phyloP scores from a whole-genome alignment of 1,140 invertebrate species.

The Zaprionus africanus region DNA sequence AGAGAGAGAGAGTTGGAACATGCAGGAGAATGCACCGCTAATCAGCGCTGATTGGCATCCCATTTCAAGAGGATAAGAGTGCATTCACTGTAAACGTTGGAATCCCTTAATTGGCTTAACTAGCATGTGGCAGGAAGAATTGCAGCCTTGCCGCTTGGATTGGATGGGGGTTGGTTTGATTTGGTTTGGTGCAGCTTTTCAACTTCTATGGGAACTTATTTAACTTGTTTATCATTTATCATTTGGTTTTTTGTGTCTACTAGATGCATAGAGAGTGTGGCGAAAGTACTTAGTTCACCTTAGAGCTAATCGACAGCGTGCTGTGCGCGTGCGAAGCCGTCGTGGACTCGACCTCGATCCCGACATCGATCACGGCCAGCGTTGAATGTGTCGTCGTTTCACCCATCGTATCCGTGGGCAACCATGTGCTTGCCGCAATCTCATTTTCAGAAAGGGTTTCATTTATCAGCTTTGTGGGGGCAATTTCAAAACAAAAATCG shows the following conservation, averaged over 20 bases:
- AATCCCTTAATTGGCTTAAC: constrained; percentile 53
- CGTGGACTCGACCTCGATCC: constrained; percentile 54
- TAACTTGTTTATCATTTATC: constrained; percentile 1
- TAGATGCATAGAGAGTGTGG: constrained; percentile 18
- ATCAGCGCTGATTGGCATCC: constrained; percentile 51
- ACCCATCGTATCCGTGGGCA: constrained; percentile 28
- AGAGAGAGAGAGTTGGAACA: constrained; percentile 3
- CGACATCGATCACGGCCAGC: constrained; percentile 40
- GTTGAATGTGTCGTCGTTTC: constrained; percentile 28
- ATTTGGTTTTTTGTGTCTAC: constrained; percentile 6
- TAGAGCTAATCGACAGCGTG: constrained; percentile 49
- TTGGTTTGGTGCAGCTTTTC: constrained; percentile 30
- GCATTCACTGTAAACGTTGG: constrained; percentile 35
- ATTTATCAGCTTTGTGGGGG: constrained; percentile 25
- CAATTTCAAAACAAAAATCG: background rate
- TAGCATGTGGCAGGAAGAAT: constrained; percentile 8
- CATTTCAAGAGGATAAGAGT: constrained; percentile 35
- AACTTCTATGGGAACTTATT: constrained; percentile 18
- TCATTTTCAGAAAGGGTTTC: constrained; percentile 27
- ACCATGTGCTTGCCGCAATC: constrained; percentile 35
- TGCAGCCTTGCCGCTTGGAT: background rate
- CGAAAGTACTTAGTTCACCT: constrained; percentile 39
- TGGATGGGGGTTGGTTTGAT: background rate
- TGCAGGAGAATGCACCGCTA: constrained; percentile 33
- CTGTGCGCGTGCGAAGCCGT: constrained; percentile 51